A percentile compares a stretch with the other conserved stretches of the same genome.
These are phyloP conservation scores for Myiozetetes cayanensis DNA, from an alignment of 2,113 vertebrate genomes.

Conservation along the genomic window DNA sequence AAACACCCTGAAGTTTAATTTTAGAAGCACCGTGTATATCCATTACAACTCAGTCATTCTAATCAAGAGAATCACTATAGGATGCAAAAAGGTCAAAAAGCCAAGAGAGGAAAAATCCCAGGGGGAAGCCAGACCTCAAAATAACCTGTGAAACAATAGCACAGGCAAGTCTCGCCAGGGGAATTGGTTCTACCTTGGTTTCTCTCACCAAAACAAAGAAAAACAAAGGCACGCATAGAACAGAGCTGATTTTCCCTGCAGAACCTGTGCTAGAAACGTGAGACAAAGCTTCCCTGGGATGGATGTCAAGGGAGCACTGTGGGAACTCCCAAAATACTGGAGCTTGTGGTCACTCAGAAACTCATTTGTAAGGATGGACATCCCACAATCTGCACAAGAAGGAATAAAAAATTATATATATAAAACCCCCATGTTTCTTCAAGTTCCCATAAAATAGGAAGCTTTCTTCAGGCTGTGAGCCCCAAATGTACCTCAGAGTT, in stretches of 20 bases:
- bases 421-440: neutral
- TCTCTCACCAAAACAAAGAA: slow-evolving; percentile 8
- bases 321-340: slow-evolving; percentile 1
- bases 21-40: neutral
- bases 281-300: neutral
- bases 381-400: neutral
- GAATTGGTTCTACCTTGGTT: neutral
- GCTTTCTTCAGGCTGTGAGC: neutral
- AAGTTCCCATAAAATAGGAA: neutral
- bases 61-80: neutral
- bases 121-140: slow-evolving; percentile 23
- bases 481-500: neutral
- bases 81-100: slow-evolving; percentile 35
- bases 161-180: neutral
- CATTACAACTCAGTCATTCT: fast-evolving
- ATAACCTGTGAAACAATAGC: slow-evolving; percentile 33
- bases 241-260: neutral
- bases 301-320: slow-evolving; percentile 22
- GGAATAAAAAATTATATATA: neutral
- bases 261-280: neutral
- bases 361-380: neutral
- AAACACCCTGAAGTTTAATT: neutral
- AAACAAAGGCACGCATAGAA: slow-evolving; percentile 27
- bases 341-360: slow-evolving; percentile 8
- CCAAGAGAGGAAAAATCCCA: neutral